A percentile compares a stretch with the other conserved stretches of the same genome.
These are phyloP conservation scores for Eubucco bourcierii DNA, from an alignment of 2,113 vertebrate genomes.

Conservation along the genomic window DNA sequence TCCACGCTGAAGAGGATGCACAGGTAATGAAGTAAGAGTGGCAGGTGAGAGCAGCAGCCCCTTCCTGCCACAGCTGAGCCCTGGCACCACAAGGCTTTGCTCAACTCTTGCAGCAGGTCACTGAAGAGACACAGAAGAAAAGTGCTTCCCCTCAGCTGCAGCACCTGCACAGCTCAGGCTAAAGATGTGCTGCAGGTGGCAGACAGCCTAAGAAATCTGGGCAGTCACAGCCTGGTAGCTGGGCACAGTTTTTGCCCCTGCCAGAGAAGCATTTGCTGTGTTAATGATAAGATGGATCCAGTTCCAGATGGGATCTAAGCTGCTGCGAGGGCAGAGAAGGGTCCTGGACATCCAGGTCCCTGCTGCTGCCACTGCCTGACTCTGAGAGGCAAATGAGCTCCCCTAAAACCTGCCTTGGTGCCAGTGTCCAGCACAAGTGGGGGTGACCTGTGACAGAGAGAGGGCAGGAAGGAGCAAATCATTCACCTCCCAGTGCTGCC, in stretches of 20 bases:
- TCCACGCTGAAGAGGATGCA: background rate
- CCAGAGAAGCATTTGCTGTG: background rate
- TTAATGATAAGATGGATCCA: constrained; percentile 26
- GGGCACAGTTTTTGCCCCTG: constrained; percentile 11
- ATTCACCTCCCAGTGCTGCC: background rate
- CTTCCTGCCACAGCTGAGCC: background rate
- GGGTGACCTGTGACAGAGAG: background rate
- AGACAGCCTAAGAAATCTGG: constrained; percentile 49
- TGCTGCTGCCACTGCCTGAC: background rate
- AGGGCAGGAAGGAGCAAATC: background rate
- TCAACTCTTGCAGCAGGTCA: background rate
- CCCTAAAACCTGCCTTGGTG: background rate
- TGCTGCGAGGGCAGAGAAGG: background rate
- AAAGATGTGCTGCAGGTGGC: constrained; percentile 21
- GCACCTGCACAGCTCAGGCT: constrained; percentile 29
- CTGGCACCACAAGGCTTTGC: background rate
- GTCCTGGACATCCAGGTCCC: background rate
- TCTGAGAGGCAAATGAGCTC: background rate
- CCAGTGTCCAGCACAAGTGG: background rate
- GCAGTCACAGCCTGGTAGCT: background rate
- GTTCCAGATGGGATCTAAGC: constrained; percentile 35
- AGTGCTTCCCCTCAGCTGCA: background rate
- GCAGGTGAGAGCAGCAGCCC: background rate
- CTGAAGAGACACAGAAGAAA: background rate
- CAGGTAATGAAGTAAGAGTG: background rate